Base-by-base conservation (phyloP, 1,140 invertebrate genomes). In the Caligus rogercresseyi region DNA sequence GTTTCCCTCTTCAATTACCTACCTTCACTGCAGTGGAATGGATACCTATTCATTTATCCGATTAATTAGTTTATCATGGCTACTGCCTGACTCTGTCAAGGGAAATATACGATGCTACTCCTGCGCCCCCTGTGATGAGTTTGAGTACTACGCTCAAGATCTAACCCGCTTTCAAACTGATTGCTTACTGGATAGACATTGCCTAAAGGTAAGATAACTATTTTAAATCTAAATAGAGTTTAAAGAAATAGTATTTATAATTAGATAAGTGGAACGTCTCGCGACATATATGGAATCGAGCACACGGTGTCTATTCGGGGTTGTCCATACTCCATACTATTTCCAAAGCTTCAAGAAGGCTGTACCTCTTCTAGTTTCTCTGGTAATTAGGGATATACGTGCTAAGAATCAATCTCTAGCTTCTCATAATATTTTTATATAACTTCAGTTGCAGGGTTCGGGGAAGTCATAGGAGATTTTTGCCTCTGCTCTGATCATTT, bases 401-500 rank as follows among this genome's bases (percentile, higher is more conserved):
- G n/a, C n/a, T n/a, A n/a, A n/a, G n/a, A n/a, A n/a, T n/a, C n/a
- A n/a, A n/a, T n/a, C n/a, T n/a, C n/a, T n/a, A n/a, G n/a, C n/a
- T n/a, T n/a, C n/a, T n/a, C n/a, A n/a, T n/a, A n/a, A n/a, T n/a
- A n/a, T n/a, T n/a, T n/a, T n/a, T n/a, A n/a, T n/a, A n/a, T n/a
- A n/a, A n/a, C n/a, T n/a, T n/a, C n/a, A n/a, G 3, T 60, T 14
- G 2, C 25, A 3, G 57, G 57, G 16, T 14, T 60, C 15, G 57
- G 57, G 15, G 16, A 31, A 31, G 21, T 60, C 15, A n/a, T 24
- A 3, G 57, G 57, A 4, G 26, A 26, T 25, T 18, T 60, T 25
- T 60, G 57, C 57, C 26, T 60, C 57, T 60, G 57, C 26, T 18
- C 21, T 2, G 57, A 25, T 13, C 57, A 60, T 60, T 60, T 60